Percentiles rank a stretch among this genome's conserved stretches.
These are phyloP conservation scores for Protonibea diacanthus DNA, from an alignment of 2,797 vertebrate species.

Conservation along the genomic window DNA sequence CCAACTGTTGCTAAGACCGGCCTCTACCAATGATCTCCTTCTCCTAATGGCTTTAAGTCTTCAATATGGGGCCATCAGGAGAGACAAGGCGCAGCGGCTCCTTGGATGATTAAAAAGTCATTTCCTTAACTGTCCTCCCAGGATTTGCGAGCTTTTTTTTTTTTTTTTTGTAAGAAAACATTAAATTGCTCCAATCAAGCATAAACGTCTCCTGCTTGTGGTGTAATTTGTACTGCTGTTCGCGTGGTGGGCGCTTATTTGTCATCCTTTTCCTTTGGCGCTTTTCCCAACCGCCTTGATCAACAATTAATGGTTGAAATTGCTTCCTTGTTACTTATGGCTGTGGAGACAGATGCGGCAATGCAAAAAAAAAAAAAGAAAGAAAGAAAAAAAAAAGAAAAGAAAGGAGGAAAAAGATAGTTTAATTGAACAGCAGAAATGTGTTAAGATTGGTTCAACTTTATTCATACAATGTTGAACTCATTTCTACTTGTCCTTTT, in stretches of 20 bases:
- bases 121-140: conserved; percentile 99
- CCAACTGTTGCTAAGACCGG: conserved; percentile 74
- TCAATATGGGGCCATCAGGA: conserved; percentile 89
- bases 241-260: conserved; percentile 87
- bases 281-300: conserved; percentile 88
- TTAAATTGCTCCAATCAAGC: conserved; percentile 97
- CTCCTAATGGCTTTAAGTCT: conserved; percentile 87
- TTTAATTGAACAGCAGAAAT: conserved; percentile 66
- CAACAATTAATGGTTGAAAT: conserved; percentile 90
- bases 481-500: conserved; percentile 38
- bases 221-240: conserved; percentile 90
- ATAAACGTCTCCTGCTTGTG: conserved; percentile 90
- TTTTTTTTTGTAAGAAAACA: conserved; percentile 88
- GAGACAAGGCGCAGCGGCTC: conserved; percentile 89
- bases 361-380: conserved; percentile 53
- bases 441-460: conserved; percentile 60
- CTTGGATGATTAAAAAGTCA: conserved; percentile 97
- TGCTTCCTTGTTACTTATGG: conserved; percentile 86
- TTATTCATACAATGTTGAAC: conserved; percentile 52
- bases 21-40: conserved; percentile 62
- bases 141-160: conserved; percentile 85
- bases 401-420: conserved; percentile 20
- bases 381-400: conserved; percentile 43
- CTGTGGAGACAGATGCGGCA: conserved; percentile 85
- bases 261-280: conserved; percentile 91